Base-by-base conservation (phyloP, 2,113 vertebrate species). In the Tragulus kanchil region DNA sequence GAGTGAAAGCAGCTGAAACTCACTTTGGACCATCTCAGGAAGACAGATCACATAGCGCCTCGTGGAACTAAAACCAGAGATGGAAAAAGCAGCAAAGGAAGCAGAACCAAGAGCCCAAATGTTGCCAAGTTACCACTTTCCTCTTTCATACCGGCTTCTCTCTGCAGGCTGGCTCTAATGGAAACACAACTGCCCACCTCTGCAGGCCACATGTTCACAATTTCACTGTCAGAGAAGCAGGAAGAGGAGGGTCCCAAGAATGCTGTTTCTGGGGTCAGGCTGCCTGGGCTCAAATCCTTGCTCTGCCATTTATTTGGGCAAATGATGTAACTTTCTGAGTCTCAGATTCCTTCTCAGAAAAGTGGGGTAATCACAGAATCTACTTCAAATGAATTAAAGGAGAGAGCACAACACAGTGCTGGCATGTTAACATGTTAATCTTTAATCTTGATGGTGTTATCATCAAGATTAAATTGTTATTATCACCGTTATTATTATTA, bases 171-270 rank as follows among this genome's bases (percentile, higher is more conserved):
- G 61, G 48, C n/a, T 56, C 6, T 5, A 19, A 56, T 5, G 15
- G 58, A 26, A 54, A 11, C 21, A 19, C 9, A 3, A 25, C 75
- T 28, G n/a, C 75, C 42, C 28, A 26, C 25, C 31, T 42, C 75
- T 10, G 14, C 61, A 12, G 16, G n/a, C 59, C 7, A 11, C 13
- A 0, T 25, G 23, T 52, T 52, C 15, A 42, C n/a, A 19, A n/a
- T 42, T 26, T 81, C 78, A 23, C 19, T 1, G 19, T 36, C 56
- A 52, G 13, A 62, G 25, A 45, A 69, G 28, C 42, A 14, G 14
- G 3, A 26, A 48, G 3, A 10, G 21, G 8, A 58, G 16, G 54
- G 50, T n/a, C 14, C 3, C 4, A 31, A 61, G 85, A 21, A 77
- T 26, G 12, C 45, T 5, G 6, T 36, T 59, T 79, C 77, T 82